Conservation (phyloP, 2,888 invertebrate genomes). For the Unio delphinus region DNA sequence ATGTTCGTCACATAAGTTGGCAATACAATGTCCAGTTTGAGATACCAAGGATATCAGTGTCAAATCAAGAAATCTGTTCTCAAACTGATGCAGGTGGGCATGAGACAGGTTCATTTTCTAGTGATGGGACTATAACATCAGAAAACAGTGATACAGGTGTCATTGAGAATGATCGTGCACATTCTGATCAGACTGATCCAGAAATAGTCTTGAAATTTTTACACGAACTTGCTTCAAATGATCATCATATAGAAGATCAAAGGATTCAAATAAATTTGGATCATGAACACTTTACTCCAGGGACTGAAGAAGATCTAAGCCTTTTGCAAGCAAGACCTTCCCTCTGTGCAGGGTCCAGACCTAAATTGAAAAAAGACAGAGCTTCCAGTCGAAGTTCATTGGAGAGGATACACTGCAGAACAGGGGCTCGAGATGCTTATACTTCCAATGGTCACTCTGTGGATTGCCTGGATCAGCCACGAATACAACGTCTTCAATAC, state of each 20-base stretch:
- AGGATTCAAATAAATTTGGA: no score
- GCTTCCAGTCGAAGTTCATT: constrained; percentile 7
- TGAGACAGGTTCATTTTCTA: constrained; percentile 27
- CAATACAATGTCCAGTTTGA: constrained; percentile 51
- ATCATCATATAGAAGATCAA: no score
- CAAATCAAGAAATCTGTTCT: constrained; percentile 15
- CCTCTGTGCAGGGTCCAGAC: no score
- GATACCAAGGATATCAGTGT: constrained; percentile 34
- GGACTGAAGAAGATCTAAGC: no score
- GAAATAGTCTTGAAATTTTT: no score
- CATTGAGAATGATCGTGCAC: background rate
- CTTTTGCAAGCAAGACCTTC: no score
- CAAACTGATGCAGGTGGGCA: constrained; percentile 7
- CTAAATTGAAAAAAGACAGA: no score
- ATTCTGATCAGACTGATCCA: no score
- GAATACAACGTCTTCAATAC: constrained; percentile 26
- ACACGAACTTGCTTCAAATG: no score
- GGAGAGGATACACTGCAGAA: constrained; percentile 31
- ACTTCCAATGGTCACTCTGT: background rate
- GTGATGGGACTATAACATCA: constrained; percentile 20
- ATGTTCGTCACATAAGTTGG: constrained; percentile 40
- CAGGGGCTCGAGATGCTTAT: constrained; percentile 14
- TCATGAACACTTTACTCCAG: no score
- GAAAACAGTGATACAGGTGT: background rate
- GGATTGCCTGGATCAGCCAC: constrained; percentile 5